Evolutionary conservation across 1,140 invertebrate species (phyloP), one percentile per base, ranked within the genome.

Genomic region (Scaptomyza hsui): DNA sequence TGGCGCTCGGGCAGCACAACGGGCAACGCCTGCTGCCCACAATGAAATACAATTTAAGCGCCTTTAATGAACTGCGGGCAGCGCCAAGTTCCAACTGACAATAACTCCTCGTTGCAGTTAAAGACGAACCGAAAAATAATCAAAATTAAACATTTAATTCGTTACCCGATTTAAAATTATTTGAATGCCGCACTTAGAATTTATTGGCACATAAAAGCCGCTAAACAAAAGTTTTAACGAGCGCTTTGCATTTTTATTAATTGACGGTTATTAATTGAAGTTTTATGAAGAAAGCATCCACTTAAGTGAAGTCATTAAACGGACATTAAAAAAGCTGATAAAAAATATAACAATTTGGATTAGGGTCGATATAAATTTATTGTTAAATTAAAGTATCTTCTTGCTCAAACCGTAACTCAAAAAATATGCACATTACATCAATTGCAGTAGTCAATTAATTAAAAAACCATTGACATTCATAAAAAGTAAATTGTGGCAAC

Each of bases 381-480:
- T n/a, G n/a, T 2, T 9, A 29, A 29, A 7, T 29, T 29, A 29
- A 29, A 35, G 12, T n/a, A 35, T 2, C 2, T 1, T 1, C 3
- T 4, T 4, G 32, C 19, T 12, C 15, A 26, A 10, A 4, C 35
- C 32, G 21, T 18, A 55, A 42, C 12, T 21, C 10, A 26, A 41
- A 53, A 15, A 5, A 44, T 18, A 52, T n/a, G 15, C 16, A 45
- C 15, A 18, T 47, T 60, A 45, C 47, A 10, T 61, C 47, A 88
- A 88, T 78, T 77, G 68, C 68, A 67, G 62, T 75, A 67, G 62
- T 75, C 72, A 88, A 88, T 88, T 88, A 88, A 88, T 88, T 88
- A 88, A 88, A 88, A 88, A 88, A 41, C 82, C 78, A 88, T 88
- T 88, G 82, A 88, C 82, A 88, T 88, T 88, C 82, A 88, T 88